A percentile compares a stretch with the other conserved stretches of the same genome.
Conservation (phyloP, 2,113 vertebrate species). For the Chelonoidis abingdonii region DNA sequence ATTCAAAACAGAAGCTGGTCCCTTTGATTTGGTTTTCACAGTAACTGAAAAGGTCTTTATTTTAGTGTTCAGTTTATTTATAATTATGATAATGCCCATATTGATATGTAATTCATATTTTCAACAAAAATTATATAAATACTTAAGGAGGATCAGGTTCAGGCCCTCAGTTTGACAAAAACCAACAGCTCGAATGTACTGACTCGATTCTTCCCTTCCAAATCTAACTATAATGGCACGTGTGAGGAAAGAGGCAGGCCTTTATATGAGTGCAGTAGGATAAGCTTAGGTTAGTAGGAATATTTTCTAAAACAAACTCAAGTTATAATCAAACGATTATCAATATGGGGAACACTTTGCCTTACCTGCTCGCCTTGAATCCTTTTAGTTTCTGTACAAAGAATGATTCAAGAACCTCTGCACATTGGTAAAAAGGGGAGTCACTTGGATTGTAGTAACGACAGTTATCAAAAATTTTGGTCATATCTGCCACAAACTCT, state of each 20-base stretch:
- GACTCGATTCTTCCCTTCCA: neutral
- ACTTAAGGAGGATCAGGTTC: neutral
- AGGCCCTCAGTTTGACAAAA: neutral
- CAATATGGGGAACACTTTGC: neutral
- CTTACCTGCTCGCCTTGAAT: constrained; percentile 99
- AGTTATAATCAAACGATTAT: neutral
- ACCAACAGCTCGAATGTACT: neutral
- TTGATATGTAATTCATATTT: neutral
- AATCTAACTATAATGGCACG: neutral
- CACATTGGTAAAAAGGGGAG: constrained; percentile 98
- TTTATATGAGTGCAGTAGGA: neutral
- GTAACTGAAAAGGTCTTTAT: neutral
- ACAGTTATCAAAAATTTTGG: constrained; percentile 99
- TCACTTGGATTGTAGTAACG: constrained; percentile 99
- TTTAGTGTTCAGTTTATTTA: neutral
- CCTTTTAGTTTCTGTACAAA: constrained; percentile 99
- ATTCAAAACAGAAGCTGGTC: neutral
- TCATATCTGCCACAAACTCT: constrained; percentile 99
- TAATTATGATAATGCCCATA: neutral
- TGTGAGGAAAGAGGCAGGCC: rapidly evolving
- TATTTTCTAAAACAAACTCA: neutral
- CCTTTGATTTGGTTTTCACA: neutral
- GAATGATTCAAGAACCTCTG: constrained; percentile 97
- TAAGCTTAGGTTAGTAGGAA: neutral
- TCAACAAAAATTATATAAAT: neutral